Conservation (phyloP, 2,888 invertebrate genomes). For the Ornithoptera alexandrae region DNA sequence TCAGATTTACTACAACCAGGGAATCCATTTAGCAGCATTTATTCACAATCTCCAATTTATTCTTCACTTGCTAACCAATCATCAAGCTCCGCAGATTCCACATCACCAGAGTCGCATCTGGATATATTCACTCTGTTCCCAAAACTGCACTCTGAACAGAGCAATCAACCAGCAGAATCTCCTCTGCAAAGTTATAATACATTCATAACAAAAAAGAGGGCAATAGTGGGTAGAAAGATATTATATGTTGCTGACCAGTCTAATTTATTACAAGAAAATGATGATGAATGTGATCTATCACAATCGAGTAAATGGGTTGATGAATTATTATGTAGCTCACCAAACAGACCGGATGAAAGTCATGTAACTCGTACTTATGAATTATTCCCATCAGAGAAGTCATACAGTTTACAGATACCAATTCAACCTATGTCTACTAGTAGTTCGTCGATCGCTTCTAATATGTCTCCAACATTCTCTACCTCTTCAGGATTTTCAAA, state of each 20-base stretch:
- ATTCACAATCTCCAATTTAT: conserved; percentile 43
- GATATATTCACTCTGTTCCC: conserved; percentile 39
- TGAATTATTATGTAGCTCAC: conserved; percentile 38
- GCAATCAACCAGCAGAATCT: conserved; percentile 23
- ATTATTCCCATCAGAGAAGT: conserved; percentile 54
- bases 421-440: not conserved
- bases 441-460: not conserved
- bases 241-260: conserved; percentile 38
- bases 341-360: conserved; percentile 36
- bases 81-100: conserved; percentile 65
- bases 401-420: not conserved
- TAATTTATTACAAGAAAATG: conserved; percentile 4
- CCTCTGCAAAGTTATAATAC: conserved; percentile 38
- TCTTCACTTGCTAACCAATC: conserved; percentile 48
- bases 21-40: conserved; percentile 14
- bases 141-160: conserved; percentile 29
- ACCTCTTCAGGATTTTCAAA: conserved; percentile 4
- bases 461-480: conserved; percentile 5
- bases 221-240: conserved; percentile 62
- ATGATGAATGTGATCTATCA: conserved; percentile 1
- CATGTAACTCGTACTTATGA: conserved; percentile 46
- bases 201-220: conserved; percentile 38
- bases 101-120: conserved; percentile 63
- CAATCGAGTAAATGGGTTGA: conserved; percentile 7
- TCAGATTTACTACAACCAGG: conserved; percentile 44